Conservation (phyloP, 2,113 vertebrate species). For the Microtus richardsoni region DNA sequence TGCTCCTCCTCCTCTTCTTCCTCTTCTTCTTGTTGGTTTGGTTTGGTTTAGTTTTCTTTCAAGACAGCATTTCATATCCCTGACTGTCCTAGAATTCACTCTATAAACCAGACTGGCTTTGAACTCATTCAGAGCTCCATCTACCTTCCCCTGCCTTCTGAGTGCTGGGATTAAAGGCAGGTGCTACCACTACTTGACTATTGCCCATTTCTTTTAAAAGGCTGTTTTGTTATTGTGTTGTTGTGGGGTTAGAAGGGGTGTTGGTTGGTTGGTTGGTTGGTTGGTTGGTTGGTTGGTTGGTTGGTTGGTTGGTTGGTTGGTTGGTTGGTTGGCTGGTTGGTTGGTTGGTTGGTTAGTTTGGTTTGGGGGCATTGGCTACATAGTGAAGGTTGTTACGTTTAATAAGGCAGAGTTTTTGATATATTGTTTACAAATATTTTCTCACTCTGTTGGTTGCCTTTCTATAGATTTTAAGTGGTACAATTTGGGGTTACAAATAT, state of each 20-base stretch:
- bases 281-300: background rate
- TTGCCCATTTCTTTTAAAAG: background rate
- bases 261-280: background rate
- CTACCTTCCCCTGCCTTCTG: background rate
- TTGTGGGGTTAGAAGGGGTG: background rate
- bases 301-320: background rate
- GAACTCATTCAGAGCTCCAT: background rate
- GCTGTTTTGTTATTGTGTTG: background rate
- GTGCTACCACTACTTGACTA: background rate
- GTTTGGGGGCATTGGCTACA: background rate
- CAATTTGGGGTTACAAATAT: background rate
- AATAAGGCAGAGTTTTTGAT: background rate
- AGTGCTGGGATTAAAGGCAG: background rate
- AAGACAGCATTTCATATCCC: background rate
- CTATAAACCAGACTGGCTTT: background rate
- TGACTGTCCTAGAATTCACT: background rate
- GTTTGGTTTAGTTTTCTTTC: too few species aligned
- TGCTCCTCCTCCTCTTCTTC: too few species aligned
- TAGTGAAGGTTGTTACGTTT: background rate
- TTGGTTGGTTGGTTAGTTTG: background rate
- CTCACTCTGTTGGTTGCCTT: background rate
- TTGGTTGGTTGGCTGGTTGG: background rate
- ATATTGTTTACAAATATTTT: background rate
- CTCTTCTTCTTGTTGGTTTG: too few species aligned
- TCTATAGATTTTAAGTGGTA: background rate